Percentiles rank a stretch among this genome's conserved stretches.
Conservation (phyloP, 2,113 vertebrate genomes). For the Engraulis encrasicolus region DNA sequence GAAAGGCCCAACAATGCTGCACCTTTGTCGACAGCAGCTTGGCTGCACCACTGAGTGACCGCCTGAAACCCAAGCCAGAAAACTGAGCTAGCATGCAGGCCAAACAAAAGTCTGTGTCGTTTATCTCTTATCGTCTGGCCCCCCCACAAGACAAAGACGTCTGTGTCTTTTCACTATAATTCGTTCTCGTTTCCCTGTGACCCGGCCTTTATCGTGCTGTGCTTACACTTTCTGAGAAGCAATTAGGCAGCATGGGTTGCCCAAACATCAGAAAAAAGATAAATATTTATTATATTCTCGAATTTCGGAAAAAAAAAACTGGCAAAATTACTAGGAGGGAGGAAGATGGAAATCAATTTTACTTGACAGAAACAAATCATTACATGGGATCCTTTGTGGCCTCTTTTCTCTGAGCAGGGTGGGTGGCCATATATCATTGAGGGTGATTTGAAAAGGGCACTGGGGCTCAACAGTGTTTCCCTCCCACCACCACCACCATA, state of each 20-base stretch:
- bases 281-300: constrained; percentile 5
- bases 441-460: background rate
- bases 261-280: constrained; percentile 7
- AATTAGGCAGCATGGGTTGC: background rate
- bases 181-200: background rate
- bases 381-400: background rate
- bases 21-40: constrained; percentile 35
- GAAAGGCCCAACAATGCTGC: constrained; percentile 29
- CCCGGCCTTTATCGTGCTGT: background rate
- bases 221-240: background rate
- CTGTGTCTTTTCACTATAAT: background rate
- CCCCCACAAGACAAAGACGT: background rate
- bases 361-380: constrained; percentile 19
- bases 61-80: constrained; percentile 14
- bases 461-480: background rate
- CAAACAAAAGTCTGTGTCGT: background rate
- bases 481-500: background rate
- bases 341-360: constrained; percentile 27
- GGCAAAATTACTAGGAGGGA: background rate
- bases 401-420: background rate
- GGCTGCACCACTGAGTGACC: constrained; percentile 11
- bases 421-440: background rate
- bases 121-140: constrained; percentile 2
- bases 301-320: background rate
- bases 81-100: constrained; percentile 11